Base-by-base conservation (phyloP, 2,797 vertebrate genomes). In the Bradypodion ventrale region DNA sequence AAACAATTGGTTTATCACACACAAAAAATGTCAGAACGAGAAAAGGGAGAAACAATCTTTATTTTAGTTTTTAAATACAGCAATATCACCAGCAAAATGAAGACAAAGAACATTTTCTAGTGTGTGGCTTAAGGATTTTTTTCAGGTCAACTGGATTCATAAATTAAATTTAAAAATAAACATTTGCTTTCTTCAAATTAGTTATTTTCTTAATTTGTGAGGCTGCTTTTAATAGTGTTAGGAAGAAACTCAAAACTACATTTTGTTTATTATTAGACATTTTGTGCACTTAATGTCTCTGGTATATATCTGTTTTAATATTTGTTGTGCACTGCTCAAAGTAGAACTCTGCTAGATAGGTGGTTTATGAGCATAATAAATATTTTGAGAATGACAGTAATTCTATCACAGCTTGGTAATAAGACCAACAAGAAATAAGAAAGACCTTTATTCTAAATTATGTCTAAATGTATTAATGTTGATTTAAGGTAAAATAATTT, bases 141-240 rank as follows among this genome's bases (percentile, higher is more conserved):
- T 32, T 23, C 40, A 93, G 89, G 93, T 94, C 94, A 95, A 94
- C 93, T 94, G 92, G 92, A 95, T 84, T 93, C 60, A 85, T 68
- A 56, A 49, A 32, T 2, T 78, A 63, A 37, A n/a, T 83, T n/a
- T 49, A 37, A 0, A 37, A 60, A 40, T 1, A 49, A 65, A 56
- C 73, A 42, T 27, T 44, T 75, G 49, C 1, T 40, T 0, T 2
- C 6, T 75, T 78, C 3, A 83, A 10, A 59, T 1, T n/a, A 80
- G 72, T 42, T 65, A 65, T 4, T 74, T 60, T 78, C 8, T 52
- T 68, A 78, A 0, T n/a, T n/a, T n/a, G n/a, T n/a, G n/a, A n/a
- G n/a, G n/a, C n/a, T n/a, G n/a, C n/a, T n/a, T n/a, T n/a, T n/a
- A n/a, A n/a, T n/a, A n/a, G n/a, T n/a, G n/a, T n/a, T n/a, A n/a